Evolutionary conservation across 2,797 vertebrate genomes (phyloP), one percentile per base, ranked within the genome.

Genomic region (Moxostoma hubbsi): DNA sequence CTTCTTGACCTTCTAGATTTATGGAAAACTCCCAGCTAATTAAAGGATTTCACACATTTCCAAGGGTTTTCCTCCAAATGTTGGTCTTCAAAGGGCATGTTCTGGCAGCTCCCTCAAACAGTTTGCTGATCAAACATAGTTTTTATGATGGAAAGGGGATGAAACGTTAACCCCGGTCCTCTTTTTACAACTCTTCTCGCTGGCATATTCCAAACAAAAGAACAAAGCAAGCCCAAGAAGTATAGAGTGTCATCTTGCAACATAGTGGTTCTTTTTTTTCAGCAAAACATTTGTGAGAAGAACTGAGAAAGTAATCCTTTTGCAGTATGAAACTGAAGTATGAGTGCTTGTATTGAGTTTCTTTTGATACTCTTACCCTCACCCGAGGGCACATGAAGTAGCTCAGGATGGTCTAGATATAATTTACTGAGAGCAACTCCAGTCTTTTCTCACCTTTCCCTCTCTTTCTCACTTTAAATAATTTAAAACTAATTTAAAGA

Each of bases 161-260:
- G 79, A 80, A 81, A 85, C 45, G 9, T 72, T 79, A 84, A 82
- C 57, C 70, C 9, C 24, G 1, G 16, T 18, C 7, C 66, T 62
- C 36, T 53, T 43, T 53, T 63, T 47, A 18, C 47, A 5, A 18
- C 65, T 77, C 24, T 49, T 11, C 55, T 85, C 82, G 9, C 79
- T 89, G 89, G 86, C 85, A 85, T 81, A 58, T 83, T 84, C 76
- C 79, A 87, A 89, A 92, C 89, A 90, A 91, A 90, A 87, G 86
- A 86, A 89, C 89, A 88, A 87, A 89, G 84, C 54, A 68, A 45
- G 24, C 16, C 79, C 18, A 73, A 80, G 85, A 65, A 89, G 79
- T 77, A 73, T 77, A 85, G 61, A 62, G 85, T 89, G 86, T 90
- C 84, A 2, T 77, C 69, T 92, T 89, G 85, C 85, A 84, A 81